phyloP scores from a whole-genome alignment of 1,140 invertebrate genomes.

The Rhyacophila brunnea region DNA sequence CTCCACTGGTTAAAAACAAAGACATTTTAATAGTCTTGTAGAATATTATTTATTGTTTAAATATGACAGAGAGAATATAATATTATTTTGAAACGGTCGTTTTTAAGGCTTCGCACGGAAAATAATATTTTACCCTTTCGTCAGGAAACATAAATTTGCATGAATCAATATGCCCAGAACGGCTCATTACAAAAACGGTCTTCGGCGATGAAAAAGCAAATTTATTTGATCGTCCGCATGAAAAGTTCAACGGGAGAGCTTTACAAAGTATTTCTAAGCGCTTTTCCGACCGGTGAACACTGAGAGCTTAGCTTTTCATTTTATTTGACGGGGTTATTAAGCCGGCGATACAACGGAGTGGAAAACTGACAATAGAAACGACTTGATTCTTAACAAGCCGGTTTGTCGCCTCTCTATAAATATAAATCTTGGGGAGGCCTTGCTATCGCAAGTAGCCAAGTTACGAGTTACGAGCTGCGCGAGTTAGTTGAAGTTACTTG shows the following conservation, averaged over 20 bases:
- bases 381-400: not conserved
- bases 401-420: slow-evolving; percentile 24
- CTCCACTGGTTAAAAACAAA: no score
- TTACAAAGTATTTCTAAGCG: not conserved
- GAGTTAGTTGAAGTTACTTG: slow-evolving; percentile 26
- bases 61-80: no score
- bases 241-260: not conserved
- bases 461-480: slow-evolving; percentile 3
- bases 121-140: no score
- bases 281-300: not conserved
- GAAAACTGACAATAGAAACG: not conserved
- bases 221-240: not conserved
- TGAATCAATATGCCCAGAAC: no score
- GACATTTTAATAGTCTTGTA: no score
- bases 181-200: no score
- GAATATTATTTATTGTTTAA: no score
- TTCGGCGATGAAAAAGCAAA: no score
- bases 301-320: not conserved
- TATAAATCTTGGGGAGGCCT: slow-evolving; percentile 5
- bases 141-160: no score
- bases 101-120: no score
- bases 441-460: not conserved
- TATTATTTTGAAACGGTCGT: no score
- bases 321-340: not conserved
- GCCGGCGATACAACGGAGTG: not conserved